phyloP scores from a whole-genome alignment of 2,888 invertebrate genomes.

The Dendrolimus houi region DNA sequence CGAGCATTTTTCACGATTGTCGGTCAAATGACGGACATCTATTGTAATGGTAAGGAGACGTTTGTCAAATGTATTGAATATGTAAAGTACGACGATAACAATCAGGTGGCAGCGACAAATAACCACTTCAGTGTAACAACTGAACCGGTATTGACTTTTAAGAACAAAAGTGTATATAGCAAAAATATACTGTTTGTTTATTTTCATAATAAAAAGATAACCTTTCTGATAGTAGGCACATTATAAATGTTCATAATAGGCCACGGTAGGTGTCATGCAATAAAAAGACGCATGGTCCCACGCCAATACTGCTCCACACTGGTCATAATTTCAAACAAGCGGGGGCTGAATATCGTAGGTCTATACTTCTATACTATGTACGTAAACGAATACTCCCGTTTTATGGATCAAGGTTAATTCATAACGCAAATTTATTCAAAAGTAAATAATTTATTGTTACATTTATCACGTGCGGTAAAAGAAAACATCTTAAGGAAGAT shows the following conservation, averaged over 20 bases:
- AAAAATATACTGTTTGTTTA: constrained; percentile 6
- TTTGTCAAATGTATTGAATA: constrained; percentile 45
- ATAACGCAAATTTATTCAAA: constrained; percentile 3
- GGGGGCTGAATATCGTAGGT: constrained; percentile 34
- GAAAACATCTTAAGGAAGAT: no score
- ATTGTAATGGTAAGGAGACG: constrained; percentile 56
- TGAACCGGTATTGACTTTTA: constrained; percentile 11
- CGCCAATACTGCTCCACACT: constrained; percentile 33
- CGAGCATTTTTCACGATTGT: constrained; percentile 18
- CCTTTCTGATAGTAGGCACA: constrained; percentile 28
- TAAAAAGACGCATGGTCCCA: constrained; percentile 36
- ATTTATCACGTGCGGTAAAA: no score
- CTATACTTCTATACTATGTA: neutral
- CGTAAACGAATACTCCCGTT: constrained; percentile 19
- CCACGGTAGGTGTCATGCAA: constrained; percentile 33
- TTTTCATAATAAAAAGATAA: constrained; percentile 24
- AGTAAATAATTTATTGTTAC: no score
- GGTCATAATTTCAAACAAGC: constrained; percentile 18
- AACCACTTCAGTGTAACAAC: constrained; percentile 12
- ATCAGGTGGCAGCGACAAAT: constrained; percentile 29
- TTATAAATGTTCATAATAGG: constrained; percentile 4
- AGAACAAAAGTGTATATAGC: constrained; percentile 13
- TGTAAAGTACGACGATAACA: constrained; percentile 25
- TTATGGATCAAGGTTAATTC: constrained; percentile 15
- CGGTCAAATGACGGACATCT: constrained; percentile 35